Base-by-base conservation (phyloP, 1,140 invertebrate genomes). In the Musca domestica region DNA sequence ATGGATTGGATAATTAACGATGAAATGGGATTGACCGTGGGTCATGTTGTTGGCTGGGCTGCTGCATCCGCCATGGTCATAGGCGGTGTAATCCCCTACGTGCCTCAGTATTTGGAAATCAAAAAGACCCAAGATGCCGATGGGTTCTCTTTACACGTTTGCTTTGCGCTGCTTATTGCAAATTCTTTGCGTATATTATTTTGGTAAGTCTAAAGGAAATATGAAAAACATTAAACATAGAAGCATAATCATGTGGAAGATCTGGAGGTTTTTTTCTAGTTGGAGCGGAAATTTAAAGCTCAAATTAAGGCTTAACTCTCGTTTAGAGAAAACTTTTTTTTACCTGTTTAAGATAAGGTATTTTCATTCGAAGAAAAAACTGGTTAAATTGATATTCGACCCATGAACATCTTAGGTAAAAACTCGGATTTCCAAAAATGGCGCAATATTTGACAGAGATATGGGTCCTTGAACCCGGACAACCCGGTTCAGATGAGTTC, bases 111-210 rank as follows among this genome's bases (percentile, higher is more conserved):
- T 76, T 85, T 88, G 71, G 93, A 98, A 84, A 98, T 99, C 64
- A 91, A 90, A 77, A 87, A 86, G 73, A 94, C 92, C 23, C 89
- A 94, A 80, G 95, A 98, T 84, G 90, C 95, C 19, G 94, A 95
- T 75, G 98, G 98, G 4, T 99, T 99, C 84, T 98, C 96, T 0
- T 85, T 97, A 4, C 95, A 96, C 80, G 98, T 99, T 47, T 99
- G 98, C 80, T 85, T 99, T 41, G 92, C 95, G 3, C 86, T 99
- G 20, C 85, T 99, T 34, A 87, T 98, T 78, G 97, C 98, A 47
- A 99, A 99, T 81, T 98, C 95, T 65, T 86, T 99, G 52, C 88
- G 98, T 74, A 98, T 99, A 80, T 85, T 98, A 68, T 99, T 99
- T 86, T 99, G 98, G 98, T 99, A 86, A 87, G 89, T 86, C 70